Evolutionary conservation across 2,888 invertebrate species (phyloP).

Genomic region (Xylota segnis): DNA sequence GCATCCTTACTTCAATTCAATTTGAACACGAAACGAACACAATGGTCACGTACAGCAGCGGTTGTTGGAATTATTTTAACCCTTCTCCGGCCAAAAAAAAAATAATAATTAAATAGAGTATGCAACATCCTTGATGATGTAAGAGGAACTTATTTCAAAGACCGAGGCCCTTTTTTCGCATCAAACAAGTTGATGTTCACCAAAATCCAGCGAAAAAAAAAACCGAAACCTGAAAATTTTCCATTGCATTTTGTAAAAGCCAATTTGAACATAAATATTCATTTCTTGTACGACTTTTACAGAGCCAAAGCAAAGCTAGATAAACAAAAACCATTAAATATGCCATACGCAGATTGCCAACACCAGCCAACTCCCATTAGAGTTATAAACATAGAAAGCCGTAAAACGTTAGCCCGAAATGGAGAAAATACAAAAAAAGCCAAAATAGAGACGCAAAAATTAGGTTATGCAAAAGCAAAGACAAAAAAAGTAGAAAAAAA

Average conservation of each 20-base stretch:
- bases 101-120: not conserved
- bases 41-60: not conserved
- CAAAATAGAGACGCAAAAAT: conserved; percentile 6
- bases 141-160: not conserved
- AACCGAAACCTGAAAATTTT: not conserved
- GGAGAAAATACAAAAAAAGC: not conserved
- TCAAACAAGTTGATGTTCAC: not conserved
- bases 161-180: not conserved
- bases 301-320: not conserved
- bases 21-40: not conserved
- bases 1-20: too few relatives aligned
- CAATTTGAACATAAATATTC: conserved; percentile 16
- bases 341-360: conserved; percentile 20
- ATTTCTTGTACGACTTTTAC: conserved; percentile 13
- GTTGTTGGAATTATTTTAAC: not conserved
- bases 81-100: not conserved
- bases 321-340: conserved; percentile 23
- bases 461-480: not conserved
- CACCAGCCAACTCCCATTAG: conserved; percentile 18
- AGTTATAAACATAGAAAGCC: conserved; percentile 50
- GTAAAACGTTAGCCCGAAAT: conserved; percentile 24
- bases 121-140: not conserved
- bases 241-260: conserved; percentile 6
- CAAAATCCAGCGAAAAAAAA: conserved; percentile 12
- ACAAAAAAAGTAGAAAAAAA: not conserved